These are phyloP conservation scores for Cirrhinus molitorella DNA, from an alignment of 2,797 vertebrate genomes.

Conservation along the genomic window DNA sequence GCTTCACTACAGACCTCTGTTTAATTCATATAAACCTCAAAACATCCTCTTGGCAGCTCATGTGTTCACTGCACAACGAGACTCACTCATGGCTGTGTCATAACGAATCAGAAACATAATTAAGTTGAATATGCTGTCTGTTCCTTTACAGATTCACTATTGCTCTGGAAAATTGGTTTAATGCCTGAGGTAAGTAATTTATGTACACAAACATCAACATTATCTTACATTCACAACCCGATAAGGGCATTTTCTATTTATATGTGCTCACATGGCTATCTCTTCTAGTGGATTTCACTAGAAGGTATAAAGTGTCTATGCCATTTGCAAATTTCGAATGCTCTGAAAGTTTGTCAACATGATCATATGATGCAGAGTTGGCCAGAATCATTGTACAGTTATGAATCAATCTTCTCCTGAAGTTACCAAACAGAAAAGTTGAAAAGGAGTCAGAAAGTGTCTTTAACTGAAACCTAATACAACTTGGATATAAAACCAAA, in stretches of 20 bases:
- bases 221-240: conserved; percentile 10
- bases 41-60: conserved; percentile 16
- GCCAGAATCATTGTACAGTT: neutral
- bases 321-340: neutral
- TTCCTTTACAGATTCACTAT: conserved; percentile 35
- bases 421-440: neutral
- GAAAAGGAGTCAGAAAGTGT: neutral
- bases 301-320: conserved; percentile 19
- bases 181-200: conserved; percentile 21
- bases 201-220: conserved; percentile 27
- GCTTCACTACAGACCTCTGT: conserved; percentile 7
- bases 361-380: neutral
- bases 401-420: conserved; percentile 1
- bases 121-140: conserved; percentile 52
- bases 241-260: conserved; percentile 31
- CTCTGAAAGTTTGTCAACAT: neutral
- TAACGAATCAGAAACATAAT: conserved; percentile 48
- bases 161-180: conserved; percentile 34
- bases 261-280: neutral
- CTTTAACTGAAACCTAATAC: neutral
- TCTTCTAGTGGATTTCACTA: neutral
- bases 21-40: conserved; percentile 14
- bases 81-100: conserved; percentile 48
- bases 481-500: neutral
- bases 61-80: conserved; percentile 7